phyloP scores from a whole-genome alignment of 2,888 invertebrate genomes.

The Hyppa rectilinea region DNA sequence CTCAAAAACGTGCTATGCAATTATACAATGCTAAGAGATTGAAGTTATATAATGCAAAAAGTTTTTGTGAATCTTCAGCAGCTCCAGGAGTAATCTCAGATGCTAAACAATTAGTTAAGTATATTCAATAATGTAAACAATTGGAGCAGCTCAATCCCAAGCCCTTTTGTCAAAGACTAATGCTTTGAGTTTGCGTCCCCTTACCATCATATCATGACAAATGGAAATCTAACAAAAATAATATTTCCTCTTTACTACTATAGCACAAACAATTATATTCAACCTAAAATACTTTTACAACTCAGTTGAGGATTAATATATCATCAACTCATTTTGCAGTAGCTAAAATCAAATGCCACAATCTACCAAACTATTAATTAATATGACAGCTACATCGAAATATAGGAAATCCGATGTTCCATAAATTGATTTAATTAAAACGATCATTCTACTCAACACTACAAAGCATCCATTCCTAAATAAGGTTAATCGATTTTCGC shows the following conservation, averaged over 20 bases:
- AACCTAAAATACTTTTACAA: background rate
- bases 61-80: too few species aligned
- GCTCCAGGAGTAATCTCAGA: too few species aligned
- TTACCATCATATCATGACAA: too few species aligned
- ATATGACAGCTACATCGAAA: slow-evolving; percentile 27
- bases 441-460: slow-evolving; percentile 49
- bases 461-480: slow-evolving; percentile 50
- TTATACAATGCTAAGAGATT: too few species aligned
- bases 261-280: background rate
- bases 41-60: too few species aligned
- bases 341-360: background rate
- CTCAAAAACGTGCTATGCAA: too few species aligned
- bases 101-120: too few species aligned
- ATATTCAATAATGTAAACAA: too few species aligned
- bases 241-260: background rate
- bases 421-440: slow-evolving; percentile 45
- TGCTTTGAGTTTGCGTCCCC: too few species aligned
- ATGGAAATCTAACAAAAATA: background rate
- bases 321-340: background rate
- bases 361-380: slow-evolving; percentile 19
- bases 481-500: slow-evolving; percentile 63
- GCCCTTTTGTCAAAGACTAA: too few species aligned
- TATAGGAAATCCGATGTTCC: slow-evolving; percentile 31
- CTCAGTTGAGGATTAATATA: background rate
- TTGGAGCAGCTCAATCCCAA: too few species aligned